Evolutionary conservation across 2,113 vertebrate genomes (phyloP).

Genomic region (Empidonax traillii): DNA sequence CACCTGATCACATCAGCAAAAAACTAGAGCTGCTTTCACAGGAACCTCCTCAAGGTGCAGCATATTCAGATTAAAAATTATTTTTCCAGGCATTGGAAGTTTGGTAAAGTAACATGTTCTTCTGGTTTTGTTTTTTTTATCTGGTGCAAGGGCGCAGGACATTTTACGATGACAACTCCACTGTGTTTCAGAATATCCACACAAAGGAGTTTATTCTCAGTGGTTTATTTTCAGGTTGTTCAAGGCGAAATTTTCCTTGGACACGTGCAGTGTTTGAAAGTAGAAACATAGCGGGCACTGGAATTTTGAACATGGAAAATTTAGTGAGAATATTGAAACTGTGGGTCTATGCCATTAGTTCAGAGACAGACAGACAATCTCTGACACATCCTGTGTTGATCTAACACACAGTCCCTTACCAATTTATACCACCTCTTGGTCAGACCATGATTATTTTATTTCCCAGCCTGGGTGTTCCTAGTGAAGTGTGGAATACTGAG

Average conservation of each 20-base stretch:
- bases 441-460: neutral
- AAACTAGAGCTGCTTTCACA: neutral
- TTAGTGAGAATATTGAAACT: neutral
- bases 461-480: neutral
- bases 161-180: neutral
- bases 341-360: neutral
- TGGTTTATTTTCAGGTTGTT: neutral
- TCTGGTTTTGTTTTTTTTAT: neutral
- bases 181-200: neutral
- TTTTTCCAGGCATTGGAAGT: neutral
- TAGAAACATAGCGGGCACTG: neutral
- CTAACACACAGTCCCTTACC: neutral
- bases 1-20: neutral
- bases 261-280: neutral
- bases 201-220: neutral
- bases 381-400: neutral
- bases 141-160: neutral
- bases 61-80: neutral
- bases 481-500: neutral
- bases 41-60: neutral
- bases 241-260: neutral
- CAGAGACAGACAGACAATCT: neutral
- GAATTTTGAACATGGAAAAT: neutral
- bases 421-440: neutral
- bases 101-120: neutral